Evolutionary conservation across 1,140 invertebrate genomes (phyloP).

Genomic region (Drosophila simulans): DNA sequence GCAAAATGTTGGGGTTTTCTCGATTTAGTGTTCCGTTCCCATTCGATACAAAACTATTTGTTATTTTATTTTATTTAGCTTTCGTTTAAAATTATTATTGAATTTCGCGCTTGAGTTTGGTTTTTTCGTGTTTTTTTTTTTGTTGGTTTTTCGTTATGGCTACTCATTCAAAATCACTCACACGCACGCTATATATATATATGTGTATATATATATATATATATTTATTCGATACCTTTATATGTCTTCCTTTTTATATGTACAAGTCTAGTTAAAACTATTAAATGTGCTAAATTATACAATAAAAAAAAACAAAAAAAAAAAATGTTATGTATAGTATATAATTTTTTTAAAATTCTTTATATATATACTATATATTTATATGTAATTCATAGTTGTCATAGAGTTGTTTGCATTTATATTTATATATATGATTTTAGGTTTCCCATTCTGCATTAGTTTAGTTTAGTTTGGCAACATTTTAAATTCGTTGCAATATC

Average conservation of each 20-base stretch:
- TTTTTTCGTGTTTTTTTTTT: constrained; percentile 5
- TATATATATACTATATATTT: constrained; percentile 58
- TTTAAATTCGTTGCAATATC: constrained; percentile 82
- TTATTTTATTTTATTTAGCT: constrained; percentile 38
- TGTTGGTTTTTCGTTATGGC: constrained; percentile 13
- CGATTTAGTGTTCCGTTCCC: background rate
- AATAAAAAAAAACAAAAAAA: constrained; percentile 53
- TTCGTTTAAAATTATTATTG: constrained; percentile 76
- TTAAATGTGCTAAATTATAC: constrained; percentile 76
- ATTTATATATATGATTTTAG: constrained; percentile 20
- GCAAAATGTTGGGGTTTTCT: constrained; percentile 40
- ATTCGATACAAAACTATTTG: constrained; percentile 72
- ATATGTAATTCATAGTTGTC: constrained; percentile 63
- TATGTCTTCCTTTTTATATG: constrained; percentile 53
- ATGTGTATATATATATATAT: constrained; percentile 35
- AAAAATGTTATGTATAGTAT: constrained; percentile 60
- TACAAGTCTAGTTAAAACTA: constrained; percentile 77
- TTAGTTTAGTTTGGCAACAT: constrained; percentile 81
- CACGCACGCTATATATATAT: constrained; percentile 43
- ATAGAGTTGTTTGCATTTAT: constrained; percentile 37
- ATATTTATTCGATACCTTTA: constrained; percentile 32
- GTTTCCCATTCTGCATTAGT: constrained; percentile 31
- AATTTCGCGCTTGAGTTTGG: constrained; percentile 55
- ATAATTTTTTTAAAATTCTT: constrained; percentile 70
- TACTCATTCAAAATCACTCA: constrained; percentile 42